phyloP scores from a whole-genome alignment of 2,888 invertebrate species.

The Hydraecia micacea region DNA sequence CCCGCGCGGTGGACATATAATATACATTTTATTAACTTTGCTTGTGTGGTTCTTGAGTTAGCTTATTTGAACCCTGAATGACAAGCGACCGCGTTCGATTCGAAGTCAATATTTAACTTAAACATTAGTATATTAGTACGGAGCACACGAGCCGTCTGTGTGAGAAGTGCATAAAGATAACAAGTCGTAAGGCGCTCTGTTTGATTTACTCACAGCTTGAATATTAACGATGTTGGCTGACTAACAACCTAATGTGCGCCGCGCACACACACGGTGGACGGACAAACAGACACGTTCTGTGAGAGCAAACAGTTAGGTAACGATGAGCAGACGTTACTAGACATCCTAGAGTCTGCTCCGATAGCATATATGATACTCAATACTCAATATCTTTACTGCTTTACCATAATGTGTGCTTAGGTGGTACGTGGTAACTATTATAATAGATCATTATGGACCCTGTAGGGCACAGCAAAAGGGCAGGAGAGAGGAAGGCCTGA shows the following conservation, averaged over 20 bases:
- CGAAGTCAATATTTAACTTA: not conserved
- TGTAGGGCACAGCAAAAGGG: accelerated
- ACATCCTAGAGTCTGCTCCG: not conserved
- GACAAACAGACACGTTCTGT: not conserved
- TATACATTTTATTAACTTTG: too few species aligned
- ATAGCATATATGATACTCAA: not conserved
- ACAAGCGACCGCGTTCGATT: not conserved
- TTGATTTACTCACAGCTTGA: not conserved
- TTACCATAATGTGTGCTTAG: too few species aligned
- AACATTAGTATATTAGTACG: not conserved
- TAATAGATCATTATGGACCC: too few species aligned
- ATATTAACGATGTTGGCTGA: not conserved
- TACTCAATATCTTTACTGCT: too few species aligned
- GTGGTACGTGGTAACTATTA: too few species aligned
- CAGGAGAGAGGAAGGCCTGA: too few species aligned
- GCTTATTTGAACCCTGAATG: not conserved
- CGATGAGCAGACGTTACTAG: not conserved
- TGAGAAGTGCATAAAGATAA: not conserved
- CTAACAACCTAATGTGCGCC: not conserved
- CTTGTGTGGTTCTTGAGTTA: too few species aligned
- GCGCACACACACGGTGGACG: not conserved
- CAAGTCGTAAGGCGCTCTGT: not conserved
- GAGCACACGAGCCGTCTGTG: not conserved
- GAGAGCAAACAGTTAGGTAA: not conserved
- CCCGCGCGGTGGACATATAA: too few species aligned